Evolutionary conservation across 2,888 invertebrate genomes (phyloP), one percentile per base, ranked within the genome.

Genomic region (Bellardia bayeri): DNA sequence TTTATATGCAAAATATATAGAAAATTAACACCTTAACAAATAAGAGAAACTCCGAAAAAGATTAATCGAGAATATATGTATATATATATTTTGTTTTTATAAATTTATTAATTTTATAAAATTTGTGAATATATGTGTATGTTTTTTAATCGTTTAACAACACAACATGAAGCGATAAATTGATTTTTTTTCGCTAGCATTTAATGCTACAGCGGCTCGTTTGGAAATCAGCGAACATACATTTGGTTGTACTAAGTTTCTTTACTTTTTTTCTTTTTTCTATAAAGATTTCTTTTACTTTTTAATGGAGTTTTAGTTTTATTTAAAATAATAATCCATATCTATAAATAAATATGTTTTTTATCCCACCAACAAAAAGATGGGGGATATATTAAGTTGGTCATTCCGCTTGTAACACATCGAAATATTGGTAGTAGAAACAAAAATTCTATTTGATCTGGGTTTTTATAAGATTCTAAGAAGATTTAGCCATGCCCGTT

Each of bases 41-140:
- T 6, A 30, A 33, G 63, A 54, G 23, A 54, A 79, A 78, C 56
- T 16, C 11, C n/a, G n/a, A 1, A 69, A 58, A 23, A 76, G 51
- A 64, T 76, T 64, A 76, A 76, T 64, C 49, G 76, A 66, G 66
- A 64, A 76, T 76, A 30, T 11, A n/a, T n/a, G n/a, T n/a, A 14
- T 64, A 45, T 23, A 23, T 23, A 23, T 23, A 13, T 8, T 16
- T 61, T n/a, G n/a, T n/a, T 74, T 45, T 58, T 42, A 11, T 51
- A 14, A 14, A 23, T 54, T 14, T 71, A 16, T n/a, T 61, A 61
- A 61, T 16, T 64, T 64, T 64, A 14, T 14, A 7, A 37, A 7
- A 61, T 14, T 5, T 33, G 5, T 61, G 7, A 51, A 30, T 49
- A n/a, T 33, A 14, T 11, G 51, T 23, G 63, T 76, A 33, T 30